A percentile compares a stretch with the other conserved stretches of the same genome.
phyloP scores from a whole-genome alignment of 2,113 vertebrate genomes.

The Limanda limanda region DNA sequence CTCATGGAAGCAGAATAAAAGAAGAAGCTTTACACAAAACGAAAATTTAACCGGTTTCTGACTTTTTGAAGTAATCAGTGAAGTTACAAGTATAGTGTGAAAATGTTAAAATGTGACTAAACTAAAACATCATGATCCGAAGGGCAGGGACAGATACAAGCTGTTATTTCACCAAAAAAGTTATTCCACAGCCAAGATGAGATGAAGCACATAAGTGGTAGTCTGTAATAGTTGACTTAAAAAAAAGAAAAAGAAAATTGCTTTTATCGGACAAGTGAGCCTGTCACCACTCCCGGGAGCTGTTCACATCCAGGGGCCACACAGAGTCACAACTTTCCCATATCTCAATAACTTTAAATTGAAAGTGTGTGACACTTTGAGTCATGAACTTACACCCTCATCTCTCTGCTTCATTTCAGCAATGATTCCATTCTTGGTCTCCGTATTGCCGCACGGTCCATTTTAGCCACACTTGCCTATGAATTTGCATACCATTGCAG shows the following conservation, averaged over 20 bases:
- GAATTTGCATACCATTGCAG: constrained; percentile 43
- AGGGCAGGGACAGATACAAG: not conserved
- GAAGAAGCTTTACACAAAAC: not conserved
- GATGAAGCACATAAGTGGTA: not conserved
- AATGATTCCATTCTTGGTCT: constrained; percentile 9
- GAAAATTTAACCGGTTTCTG: not conserved
- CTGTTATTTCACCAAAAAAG: not conserved
- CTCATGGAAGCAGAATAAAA: not conserved
- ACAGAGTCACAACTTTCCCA: constrained; percentile 1
- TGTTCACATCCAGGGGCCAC: not conserved
- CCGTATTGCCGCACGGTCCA: constrained; percentile 23
- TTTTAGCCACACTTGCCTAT: constrained; percentile 18
- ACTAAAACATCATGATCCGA: not conserved
- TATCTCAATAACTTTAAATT: constrained; percentile 24
- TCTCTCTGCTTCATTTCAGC: constrained; percentile 23
- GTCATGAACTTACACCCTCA: constrained; percentile 16
- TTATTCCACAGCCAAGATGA: not conserved
- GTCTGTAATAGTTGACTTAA: not conserved
- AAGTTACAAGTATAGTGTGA: no score
- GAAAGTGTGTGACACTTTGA: constrained; percentile 35
- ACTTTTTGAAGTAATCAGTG: no score
- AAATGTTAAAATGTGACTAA: no score
- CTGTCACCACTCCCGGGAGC: not conserved
- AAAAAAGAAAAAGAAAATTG: no score
- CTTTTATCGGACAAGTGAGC: not conserved